A percentile compares a stretch with the other conserved stretches of the same genome.
Evolutionary conservation across 1,140 invertebrate species (phyloP).

Genomic region (Caenorhabditis latens): DNA sequence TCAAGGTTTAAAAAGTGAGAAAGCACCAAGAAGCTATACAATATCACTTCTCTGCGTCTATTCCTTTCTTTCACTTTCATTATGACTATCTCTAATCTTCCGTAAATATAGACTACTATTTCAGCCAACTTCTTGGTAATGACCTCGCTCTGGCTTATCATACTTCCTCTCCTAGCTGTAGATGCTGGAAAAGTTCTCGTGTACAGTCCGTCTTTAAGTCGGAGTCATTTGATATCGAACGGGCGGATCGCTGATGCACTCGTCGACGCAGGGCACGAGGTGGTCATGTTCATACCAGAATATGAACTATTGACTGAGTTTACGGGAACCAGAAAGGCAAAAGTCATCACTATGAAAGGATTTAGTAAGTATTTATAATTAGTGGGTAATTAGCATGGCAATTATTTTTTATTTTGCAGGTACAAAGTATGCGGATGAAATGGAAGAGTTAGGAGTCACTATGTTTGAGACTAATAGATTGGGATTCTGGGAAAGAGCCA

Average conservation of each 20-base stretch:
- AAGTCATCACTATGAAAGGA: slow-evolving; percentile 58
- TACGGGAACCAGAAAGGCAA: slow-evolving; percentile 59
- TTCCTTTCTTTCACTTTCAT: too few relatives aligned
- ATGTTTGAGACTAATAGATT: slow-evolving; percentile 36
- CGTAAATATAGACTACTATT: not conserved
- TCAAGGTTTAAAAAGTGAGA: not conserved
- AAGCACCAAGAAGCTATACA: too few relatives aligned
- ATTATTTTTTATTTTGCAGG: not conserved
- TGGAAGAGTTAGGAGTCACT: slow-evolving; percentile 28
- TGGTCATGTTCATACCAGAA: slow-evolving; percentile 65
- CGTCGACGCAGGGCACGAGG: slow-evolving; percentile 65
- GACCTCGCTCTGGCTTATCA: not conserved
- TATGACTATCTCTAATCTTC: too few relatives aligned
- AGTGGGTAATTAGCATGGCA: too few relatives aligned
- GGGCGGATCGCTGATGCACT: slow-evolving; percentile 66
- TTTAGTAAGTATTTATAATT: slow-evolving; percentile 34
- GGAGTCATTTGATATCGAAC: slow-evolving; percentile 66
- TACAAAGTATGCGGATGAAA: slow-evolving; percentile 3
- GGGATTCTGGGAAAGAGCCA: slow-evolving; percentile 54
- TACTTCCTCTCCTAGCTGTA: not conserved
- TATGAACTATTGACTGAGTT: slow-evolving; percentile 56
- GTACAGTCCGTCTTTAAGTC: slow-evolving; percentile 55
- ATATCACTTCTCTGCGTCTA: too few relatives aligned
- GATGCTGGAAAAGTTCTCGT: slow-evolving; percentile 50
- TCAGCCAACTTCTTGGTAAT: slow-evolving; percentile 11